Evolutionary conservation across 2,888 invertebrate genomes (phyloP).

Genomic region (Neelides folsomi): DNA sequence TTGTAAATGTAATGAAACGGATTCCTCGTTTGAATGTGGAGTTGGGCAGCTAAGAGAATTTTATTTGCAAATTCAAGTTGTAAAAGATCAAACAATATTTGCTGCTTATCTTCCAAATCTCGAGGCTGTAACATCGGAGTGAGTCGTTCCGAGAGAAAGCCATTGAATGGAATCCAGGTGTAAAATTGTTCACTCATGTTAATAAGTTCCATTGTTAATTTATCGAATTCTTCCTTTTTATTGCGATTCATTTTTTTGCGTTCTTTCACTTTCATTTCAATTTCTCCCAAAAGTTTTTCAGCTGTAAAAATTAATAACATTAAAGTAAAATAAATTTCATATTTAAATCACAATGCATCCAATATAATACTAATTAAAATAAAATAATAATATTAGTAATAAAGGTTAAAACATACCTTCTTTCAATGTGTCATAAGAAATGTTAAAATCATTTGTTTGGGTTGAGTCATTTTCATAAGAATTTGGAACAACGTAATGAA

Average conservation of each 20-base stretch:
- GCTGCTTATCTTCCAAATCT: slow-evolving; percentile 35
- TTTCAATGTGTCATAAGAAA: slow-evolving; percentile 37
- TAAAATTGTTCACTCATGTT: slow-evolving; percentile 42
- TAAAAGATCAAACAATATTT: slow-evolving; percentile 36
- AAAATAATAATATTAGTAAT: too few species aligned
- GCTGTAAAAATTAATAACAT: slow-evolving; percentile 15
- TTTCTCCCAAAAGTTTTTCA: slow-evolving; percentile 37
- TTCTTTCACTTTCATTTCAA: slow-evolving; percentile 26
- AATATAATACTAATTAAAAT: too few species aligned
- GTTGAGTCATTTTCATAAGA: too few species aligned
- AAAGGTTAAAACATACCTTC: slow-evolving; percentile 22
- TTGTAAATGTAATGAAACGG: slow-evolving; percentile 42
- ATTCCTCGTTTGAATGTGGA: slow-evolving; percentile 34
- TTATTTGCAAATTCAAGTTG: slow-evolving; percentile 39
- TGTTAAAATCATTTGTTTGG: slow-evolving; percentile 36
- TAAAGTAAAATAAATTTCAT: too few species aligned
- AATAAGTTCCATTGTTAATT: slow-evolving; percentile 35
- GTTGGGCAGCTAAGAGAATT: slow-evolving; percentile 37
- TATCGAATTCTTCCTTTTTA: slow-evolving; percentile 2
- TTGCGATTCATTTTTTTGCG: slow-evolving; percentile 2
- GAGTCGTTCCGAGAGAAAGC: slow-evolving; percentile 39
- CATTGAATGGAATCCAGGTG: slow-evolving; percentile 40
- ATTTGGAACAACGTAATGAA: too few species aligned
- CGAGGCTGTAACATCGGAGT: slow-evolving; percentile 36
- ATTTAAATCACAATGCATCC: too few species aligned